phyloP scores from a whole-genome alignment of 2,797 vertebrate species.

The Tachyglossus aculeatus region DNA sequence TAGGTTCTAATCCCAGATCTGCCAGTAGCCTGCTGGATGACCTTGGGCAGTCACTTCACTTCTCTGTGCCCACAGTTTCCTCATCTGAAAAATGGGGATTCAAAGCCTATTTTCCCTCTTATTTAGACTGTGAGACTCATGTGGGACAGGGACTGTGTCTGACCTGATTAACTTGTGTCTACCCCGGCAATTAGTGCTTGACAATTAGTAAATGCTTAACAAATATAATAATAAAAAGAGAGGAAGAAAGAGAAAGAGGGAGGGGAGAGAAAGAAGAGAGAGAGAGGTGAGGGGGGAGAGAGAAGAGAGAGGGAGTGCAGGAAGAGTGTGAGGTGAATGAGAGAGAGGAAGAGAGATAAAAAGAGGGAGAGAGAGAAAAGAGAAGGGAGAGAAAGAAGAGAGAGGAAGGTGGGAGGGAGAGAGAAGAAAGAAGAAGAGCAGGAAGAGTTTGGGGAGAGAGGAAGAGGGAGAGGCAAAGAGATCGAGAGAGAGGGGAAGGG shows the following conservation, averaged over 20 bases:
- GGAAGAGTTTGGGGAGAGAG: not conserved
- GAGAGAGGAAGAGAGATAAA: not conserved
- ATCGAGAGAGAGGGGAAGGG: too few species aligned
- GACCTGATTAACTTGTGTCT: not conserved
- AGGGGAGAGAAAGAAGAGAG: not conserved
- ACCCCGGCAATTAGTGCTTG: too few species aligned
- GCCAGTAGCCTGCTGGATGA: too few species aligned
- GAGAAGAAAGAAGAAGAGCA: too few species aligned
- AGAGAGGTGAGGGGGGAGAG: not conserved
- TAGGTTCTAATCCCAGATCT: too few species aligned
- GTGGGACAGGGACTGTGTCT: too few species aligned
- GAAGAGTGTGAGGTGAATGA: not conserved
- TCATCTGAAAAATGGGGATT: not conserved
- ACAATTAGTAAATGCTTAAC: not conserved
- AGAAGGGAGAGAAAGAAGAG: not conserved
- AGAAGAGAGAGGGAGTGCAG: not conserved
- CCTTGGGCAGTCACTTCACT: too few species aligned
- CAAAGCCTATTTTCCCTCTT: not conserved
- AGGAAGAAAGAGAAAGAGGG: not conserved
- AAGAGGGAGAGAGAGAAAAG: not conserved
- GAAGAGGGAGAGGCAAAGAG: slow-evolving; percentile 37
- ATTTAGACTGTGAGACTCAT: not conserved
- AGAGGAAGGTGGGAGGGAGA: not conserved
- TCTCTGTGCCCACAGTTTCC: not conserved
- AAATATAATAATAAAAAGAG: not conserved